Conservation (phyloP, 2,888 invertebrate genomes). For the Gordius sp. region DNA sequence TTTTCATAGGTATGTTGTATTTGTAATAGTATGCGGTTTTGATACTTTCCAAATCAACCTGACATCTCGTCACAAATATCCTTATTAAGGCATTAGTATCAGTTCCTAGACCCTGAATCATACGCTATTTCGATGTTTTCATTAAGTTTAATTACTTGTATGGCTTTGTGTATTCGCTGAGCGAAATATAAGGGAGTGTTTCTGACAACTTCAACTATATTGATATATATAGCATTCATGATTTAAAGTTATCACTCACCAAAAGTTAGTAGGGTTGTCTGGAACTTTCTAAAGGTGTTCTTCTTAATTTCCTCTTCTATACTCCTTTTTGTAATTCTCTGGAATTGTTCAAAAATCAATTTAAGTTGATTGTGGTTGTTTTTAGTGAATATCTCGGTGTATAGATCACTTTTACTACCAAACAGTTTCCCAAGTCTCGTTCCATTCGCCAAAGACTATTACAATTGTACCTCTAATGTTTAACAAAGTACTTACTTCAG, state of each 20-base stretch:
- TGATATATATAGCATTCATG: neutral
- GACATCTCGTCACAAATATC: neutral
- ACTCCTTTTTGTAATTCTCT: neutral
- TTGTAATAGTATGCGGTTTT: slow-evolving; percentile 9
- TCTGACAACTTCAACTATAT: neutral
- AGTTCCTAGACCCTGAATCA: neutral
- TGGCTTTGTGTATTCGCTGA: neutral
- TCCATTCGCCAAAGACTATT: neutral
- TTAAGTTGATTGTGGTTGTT: neutral
- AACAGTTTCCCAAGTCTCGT: no score
- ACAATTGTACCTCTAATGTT: no score
- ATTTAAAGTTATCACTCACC: neutral
- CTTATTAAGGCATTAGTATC: slow-evolving; percentile 1
- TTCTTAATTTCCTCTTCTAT: slow-evolving; percentile 12
- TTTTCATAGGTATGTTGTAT: neutral
- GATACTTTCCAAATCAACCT: slow-evolving; percentile 2
- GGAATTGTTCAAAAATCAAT: neutral
- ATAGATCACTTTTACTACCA: neutral
- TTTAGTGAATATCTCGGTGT: neutral
- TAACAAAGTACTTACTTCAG: no score
- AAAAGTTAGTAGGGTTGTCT: neutral
- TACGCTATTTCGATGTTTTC: no score
- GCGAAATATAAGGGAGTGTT: neutral
- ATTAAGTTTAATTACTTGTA: neutral
- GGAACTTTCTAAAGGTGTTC: neutral